Conservation (phyloP, 2,888 invertebrate genomes). For the Cylindroiulus punctatus region DNA sequence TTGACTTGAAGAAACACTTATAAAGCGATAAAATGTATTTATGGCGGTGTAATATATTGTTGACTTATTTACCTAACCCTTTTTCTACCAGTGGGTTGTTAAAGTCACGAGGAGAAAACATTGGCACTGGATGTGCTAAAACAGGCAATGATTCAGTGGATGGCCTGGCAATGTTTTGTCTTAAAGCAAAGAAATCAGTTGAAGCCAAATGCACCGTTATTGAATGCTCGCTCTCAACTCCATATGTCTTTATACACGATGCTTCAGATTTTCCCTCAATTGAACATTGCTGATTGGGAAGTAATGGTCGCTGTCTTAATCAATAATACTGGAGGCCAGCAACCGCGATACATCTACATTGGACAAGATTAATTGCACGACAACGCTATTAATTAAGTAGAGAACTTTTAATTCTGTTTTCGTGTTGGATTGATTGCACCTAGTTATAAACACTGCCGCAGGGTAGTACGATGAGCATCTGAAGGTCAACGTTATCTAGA, state of each 20-base stretch:
- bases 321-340: not conserved
- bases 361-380: slow-evolving; percentile 7
- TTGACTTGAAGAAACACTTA: too few species aligned
- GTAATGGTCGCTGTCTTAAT: slow-evolving; percentile 18
- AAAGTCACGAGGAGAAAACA: too few species aligned
- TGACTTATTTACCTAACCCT: too few species aligned
- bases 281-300: not conserved
- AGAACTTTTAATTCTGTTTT: slow-evolving; percentile 9
- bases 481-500: too few species aligned
- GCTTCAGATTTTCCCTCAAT: not conserved
- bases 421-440: not conserved
- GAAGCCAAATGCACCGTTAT: not conserved
- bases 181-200: not conserved
- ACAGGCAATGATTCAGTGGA: too few species aligned
- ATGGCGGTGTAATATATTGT: too few species aligned
- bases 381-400: not conserved
- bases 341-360: not conserved
- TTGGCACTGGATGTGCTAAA: too few species aligned
- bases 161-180: too few species aligned
- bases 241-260: not conserved
- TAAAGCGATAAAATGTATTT: too few species aligned
- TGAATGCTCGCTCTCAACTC: not conserved
- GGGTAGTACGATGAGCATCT: not conserved
- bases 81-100: too few species aligned
- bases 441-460: not conserved